Evolutionary conservation across 2,888 invertebrate species (phyloP).

Genomic region (Pachydiplax longipennis): DNA sequence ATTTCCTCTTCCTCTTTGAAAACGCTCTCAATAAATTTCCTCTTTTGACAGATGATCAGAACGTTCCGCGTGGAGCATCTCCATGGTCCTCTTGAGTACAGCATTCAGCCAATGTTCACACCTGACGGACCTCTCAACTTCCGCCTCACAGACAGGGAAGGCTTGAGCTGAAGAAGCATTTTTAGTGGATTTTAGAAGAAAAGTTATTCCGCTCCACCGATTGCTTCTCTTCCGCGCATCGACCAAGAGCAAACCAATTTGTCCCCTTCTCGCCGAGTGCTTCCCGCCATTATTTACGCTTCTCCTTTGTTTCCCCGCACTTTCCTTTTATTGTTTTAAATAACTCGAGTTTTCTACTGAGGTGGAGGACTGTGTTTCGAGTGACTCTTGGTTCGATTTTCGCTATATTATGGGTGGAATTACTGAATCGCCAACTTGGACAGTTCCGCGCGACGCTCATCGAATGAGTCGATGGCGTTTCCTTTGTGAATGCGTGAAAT

Average conservation of each 20-base stretch:
- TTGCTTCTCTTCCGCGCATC: not conserved
- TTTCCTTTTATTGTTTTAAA: not conserved
- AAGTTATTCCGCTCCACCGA: not conserved
- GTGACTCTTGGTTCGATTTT: not conserved
- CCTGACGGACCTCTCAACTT: constrained; percentile 71
- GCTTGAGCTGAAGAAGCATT: not conserved
- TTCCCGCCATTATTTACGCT: not conserved
- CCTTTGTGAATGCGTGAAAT: no score
- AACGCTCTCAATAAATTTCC: not conserved
- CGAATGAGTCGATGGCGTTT: no score
- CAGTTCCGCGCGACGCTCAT: no score
- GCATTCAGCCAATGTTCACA: constrained; percentile 50
- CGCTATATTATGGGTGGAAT: not conserved
- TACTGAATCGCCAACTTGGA: no score
- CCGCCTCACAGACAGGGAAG: constrained; percentile 64
- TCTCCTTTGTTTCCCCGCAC: not conserved
- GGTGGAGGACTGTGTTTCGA: not conserved
- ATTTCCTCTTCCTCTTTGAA: not conserved
- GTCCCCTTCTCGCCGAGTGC: not conserved
- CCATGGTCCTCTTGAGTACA: constrained; percentile 50
- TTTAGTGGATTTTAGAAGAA: not conserved
- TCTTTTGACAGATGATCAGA: constrained; percentile 49
- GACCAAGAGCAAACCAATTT: not conserved
- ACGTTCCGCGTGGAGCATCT: constrained; percentile 51
- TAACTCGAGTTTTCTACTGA: not conserved